Conservation (phyloP, 2,888 invertebrate species). For the Zygothrica quintamaculata region DNA sequence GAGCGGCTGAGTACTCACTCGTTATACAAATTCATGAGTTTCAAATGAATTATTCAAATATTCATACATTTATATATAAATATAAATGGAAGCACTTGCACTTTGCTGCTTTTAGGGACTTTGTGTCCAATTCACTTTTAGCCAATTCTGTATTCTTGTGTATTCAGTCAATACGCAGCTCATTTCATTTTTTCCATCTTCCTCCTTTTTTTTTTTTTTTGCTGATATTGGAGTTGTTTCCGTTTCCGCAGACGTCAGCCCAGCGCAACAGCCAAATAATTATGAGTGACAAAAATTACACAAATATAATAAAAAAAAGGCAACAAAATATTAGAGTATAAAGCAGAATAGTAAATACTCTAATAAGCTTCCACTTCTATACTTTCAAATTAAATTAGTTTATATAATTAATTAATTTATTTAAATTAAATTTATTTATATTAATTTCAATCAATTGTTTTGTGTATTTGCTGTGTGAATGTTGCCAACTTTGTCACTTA, state of each 20-base stretch:
- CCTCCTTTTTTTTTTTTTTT: constrained; percentile 42
- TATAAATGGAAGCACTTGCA: constrained; percentile 50
- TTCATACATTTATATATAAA: constrained; percentile 62
- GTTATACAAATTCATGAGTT: constrained; percentile 74
- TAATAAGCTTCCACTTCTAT: not conserved
- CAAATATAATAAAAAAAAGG: constrained; percentile 68
- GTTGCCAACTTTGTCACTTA: no score
- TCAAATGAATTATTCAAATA: constrained; percentile 73
- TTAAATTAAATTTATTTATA: no score
- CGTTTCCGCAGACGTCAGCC: constrained; percentile 60
- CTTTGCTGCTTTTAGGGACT: constrained; percentile 6
- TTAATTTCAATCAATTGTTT: no score
- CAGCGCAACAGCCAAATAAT: constrained; percentile 70
- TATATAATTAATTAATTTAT: no score
- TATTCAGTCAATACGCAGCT: constrained; percentile 49
- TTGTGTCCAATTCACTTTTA: constrained; percentile 2
- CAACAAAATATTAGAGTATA: not conserved
- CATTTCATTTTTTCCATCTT: constrained; percentile 17
- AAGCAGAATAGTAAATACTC: constrained; percentile 18
- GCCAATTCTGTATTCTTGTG: constrained; percentile 43
- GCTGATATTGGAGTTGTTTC: constrained; percentile 73
- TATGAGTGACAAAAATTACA: constrained; percentile 79
- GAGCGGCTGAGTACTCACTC: not conserved
- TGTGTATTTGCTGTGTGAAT: no score
- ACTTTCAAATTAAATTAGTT: no score